Evolutionary conservation across 2,888 invertebrate genomes (phyloP).

Genomic region (Aspidiotus rigidus): DNA sequence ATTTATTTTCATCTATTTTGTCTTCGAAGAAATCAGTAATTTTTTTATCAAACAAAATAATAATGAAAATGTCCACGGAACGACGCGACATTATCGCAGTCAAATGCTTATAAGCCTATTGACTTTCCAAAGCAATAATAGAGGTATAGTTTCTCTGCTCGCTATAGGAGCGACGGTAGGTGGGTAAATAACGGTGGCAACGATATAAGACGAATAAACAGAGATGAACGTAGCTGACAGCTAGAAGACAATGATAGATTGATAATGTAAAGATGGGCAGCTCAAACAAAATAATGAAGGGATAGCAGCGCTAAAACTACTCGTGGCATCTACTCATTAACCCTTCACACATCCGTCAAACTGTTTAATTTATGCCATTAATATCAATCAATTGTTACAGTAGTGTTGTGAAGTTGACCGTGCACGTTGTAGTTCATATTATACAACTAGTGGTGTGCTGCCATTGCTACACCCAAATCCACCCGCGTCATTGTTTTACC

Average conservation of each 20-base stretch:
- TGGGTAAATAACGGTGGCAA: neutral
- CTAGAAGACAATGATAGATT: constrained; percentile 31
- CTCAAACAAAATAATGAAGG: constrained; percentile 2
- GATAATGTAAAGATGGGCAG: constrained; percentile 11
- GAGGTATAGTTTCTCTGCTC: too few species aligned
- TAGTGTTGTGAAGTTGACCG: neutral
- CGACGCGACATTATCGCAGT: too few species aligned
- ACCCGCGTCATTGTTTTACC: neutral
- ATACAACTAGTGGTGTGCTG: constrained; percentile 2
- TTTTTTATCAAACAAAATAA: too few species aligned
- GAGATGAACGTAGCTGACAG: constrained; percentile 26
- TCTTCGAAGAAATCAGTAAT: too few species aligned
- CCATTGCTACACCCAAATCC: neutral
- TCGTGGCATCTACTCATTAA: constrained; percentile 27
- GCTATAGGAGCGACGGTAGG: too few species aligned
- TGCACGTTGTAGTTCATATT: too few species aligned
- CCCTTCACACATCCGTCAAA: constrained; percentile 31
- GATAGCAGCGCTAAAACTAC: constrained; percentile 12
- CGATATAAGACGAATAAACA: constrained; percentile 10
- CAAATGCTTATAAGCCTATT: too few species aligned
- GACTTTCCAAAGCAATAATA: too few species aligned
- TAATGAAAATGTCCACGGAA: too few species aligned
- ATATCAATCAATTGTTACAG: constrained; percentile 26
- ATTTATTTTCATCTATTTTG: too few species aligned
- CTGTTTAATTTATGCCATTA: constrained; percentile 32